Base-by-base conservation (phyloP, 2,888 invertebrate genomes). In the Silvanus unidentatus region DNA sequence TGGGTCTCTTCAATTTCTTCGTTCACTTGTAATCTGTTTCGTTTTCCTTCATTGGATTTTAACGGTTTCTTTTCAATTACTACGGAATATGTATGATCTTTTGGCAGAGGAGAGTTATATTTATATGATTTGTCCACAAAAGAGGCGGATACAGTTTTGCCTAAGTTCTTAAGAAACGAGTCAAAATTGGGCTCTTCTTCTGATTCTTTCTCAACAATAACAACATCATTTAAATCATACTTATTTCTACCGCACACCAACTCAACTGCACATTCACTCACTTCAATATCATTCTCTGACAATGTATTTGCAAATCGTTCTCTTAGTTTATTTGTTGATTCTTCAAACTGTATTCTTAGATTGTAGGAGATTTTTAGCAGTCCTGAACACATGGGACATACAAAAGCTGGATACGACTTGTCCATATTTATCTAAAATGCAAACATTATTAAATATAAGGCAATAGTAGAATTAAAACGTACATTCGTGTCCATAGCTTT, bases 141-240 rank as follows among this genome's bases (percentile, higher is more conserved):
- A 42, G 44, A 42, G n/a, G 58, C 59, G 2, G 51, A 49, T 14
- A 59, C 43, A 42, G 45, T 54, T 2, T 42, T 49, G 2, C 58
- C 59, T 14, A 59, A 48, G 44, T 58, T 59, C 16, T 49, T 52
- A 38, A 59, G 44, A 48, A 58, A 58, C 2, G 57, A 54, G n/a
- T 48, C 49, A 41, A 46, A 59, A 39, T 43, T 48, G 1, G 28
- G 32, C 6, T 29, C 10, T n/a, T 51, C 43, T 1, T 46, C 36
- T 2, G 40, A 40, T 2, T 43, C 44, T n/a, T 48, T 46, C 46
- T 59, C 59, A 11, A 59, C 44, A 40, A 59, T 47, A 32, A 59
- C 40, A 16, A 59, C 28, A 38, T 59, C 57, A 15, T 52, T 53
- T 14, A 59, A 45, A 45, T 53, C 49, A 45, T 49, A 58, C 40